Percentiles rank a stretch among this genome's conserved stretches.
Conservation (phyloP, 2,888 invertebrate species). For the Autographa pulchrina region DNA sequence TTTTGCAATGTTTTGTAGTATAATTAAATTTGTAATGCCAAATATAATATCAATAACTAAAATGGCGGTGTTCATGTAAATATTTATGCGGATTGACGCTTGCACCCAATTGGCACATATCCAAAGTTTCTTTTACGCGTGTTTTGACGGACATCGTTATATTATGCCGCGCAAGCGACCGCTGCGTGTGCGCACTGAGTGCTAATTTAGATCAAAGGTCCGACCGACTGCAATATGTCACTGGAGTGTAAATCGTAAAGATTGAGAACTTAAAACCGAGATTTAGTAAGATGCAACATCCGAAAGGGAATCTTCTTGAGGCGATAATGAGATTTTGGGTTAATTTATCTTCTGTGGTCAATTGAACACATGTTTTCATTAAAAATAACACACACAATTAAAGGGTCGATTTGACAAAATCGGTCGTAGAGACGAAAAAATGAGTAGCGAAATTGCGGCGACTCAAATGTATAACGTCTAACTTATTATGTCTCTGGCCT, state of each 20-base stretch:
- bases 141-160: constrained; percentile 75
- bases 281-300: not conserved
- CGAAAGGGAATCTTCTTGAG: not conserved
- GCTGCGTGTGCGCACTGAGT: constrained; percentile 34
- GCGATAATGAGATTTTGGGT: not conserved
- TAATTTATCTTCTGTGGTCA: not conserved
- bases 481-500: too few relatives aligned
- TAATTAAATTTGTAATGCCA: constrained; percentile 1
- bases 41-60: constrained; percentile 21
- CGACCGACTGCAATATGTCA: constrained; percentile 34
- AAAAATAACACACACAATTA: not conserved
- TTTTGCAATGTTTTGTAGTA: not conserved
- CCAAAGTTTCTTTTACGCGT: constrained; percentile 73
- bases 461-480: too few relatives aligned
- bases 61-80: constrained; percentile 17
- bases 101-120: constrained; percentile 61
- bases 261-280: not conserved
- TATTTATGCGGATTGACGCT: constrained; percentile 34
- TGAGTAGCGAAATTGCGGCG: too few relatives aligned
- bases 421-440: too few relatives aligned
- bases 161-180: constrained; percentile 61
- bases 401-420: too few relatives aligned
- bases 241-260: constrained; percentile 11
- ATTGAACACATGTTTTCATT: not conserved
- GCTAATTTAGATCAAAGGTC: constrained; percentile 53